A percentile compares a stretch with the other conserved stretches of the same genome.
These are phyloP conservation scores for Neogobius melanostomus DNA, from an alignment of 2,113 vertebrate species.

Conservation along the genomic window DNA sequence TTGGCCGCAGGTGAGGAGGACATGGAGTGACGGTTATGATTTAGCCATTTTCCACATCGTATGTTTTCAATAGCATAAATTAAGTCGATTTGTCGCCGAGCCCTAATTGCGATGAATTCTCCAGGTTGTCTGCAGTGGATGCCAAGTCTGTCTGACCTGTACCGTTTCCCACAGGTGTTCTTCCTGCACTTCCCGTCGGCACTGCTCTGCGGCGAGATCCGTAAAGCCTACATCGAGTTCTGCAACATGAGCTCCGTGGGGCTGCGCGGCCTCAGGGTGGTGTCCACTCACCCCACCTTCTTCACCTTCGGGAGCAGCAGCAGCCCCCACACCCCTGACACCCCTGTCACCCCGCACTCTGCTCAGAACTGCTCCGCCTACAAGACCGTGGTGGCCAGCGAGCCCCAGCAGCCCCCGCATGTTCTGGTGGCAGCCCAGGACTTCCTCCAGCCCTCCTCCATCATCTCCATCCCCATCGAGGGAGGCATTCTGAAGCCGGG, in stretches of 20 bases:
- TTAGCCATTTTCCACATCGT: no score
- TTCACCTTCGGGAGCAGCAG: slow-evolving; percentile 91
- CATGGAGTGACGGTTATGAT: no score
- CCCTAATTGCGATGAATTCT: no score
- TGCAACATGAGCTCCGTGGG: slow-evolving; percentile 90
- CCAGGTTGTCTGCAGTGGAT: neutral
- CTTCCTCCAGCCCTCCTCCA: slow-evolving; percentile 79
- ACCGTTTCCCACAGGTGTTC: slow-evolving; percentile 82
- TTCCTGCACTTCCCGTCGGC: slow-evolving; percentile 97
- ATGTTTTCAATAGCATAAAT: no score
- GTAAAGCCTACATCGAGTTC: slow-evolving; percentile 95
- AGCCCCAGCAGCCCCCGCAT: slow-evolving; percentile 66
- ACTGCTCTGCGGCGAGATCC: slow-evolving; percentile 94
- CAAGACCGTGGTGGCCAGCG: slow-evolving; percentile 84
- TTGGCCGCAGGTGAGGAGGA: no score
- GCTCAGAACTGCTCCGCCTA: slow-evolving; percentile 94
- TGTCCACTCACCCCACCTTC: slow-evolving; percentile 91
- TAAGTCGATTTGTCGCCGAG: no score
- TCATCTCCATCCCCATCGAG: slow-evolving; percentile 85
- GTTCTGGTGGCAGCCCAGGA: slow-evolving; percentile 81
- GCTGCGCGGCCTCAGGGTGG: slow-evolving; percentile 87
- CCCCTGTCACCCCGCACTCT: slow-evolving; percentile 84
- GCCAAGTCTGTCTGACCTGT: neutral
- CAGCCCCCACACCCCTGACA: slow-evolving; percentile 80
- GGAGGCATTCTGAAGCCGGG: slow-evolving; percentile 85